A percentile compares a stretch with the other conserved stretches of the same genome.
Conservation (phyloP, 2,797 vertebrate species). For the Denticeps clupeoides region DNA sequence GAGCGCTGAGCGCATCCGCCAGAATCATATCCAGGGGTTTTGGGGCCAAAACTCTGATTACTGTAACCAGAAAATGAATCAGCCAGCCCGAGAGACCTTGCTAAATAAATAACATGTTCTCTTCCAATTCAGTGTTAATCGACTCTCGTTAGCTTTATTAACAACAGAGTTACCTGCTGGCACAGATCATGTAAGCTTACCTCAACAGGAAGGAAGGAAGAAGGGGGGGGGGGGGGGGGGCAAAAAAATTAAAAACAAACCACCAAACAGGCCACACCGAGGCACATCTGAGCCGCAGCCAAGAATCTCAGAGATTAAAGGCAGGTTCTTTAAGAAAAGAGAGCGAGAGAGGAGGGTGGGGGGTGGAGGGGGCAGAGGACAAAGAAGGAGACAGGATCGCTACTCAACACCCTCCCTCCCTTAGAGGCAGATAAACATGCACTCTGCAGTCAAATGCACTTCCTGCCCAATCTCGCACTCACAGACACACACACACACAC, state of each 20-base stretch:
- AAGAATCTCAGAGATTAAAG: slow-evolving; percentile 4
- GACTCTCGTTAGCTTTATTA: slow-evolving; percentile 5
- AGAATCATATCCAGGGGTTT: neutral
- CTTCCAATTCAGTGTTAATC: neutral
- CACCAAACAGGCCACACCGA: slow-evolving; percentile 3
- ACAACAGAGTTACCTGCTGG: slow-evolving; percentile 3
- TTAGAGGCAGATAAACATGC: slow-evolving; percentile 43
- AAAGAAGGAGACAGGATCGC: neutral
- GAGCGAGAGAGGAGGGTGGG: neutral
- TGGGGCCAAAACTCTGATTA: neutral
- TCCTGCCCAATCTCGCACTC: too few species aligned
- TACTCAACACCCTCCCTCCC: slow-evolving; percentile 11
- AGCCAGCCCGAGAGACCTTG: neutral
- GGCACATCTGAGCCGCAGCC: neutral
- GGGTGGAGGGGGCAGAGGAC: neutral
- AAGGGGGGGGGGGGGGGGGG: neutral
- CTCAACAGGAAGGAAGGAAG: too few species aligned
- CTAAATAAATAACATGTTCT: neutral
- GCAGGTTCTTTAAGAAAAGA: neutral
- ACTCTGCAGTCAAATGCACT: slow-evolving; percentile 43
- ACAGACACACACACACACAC: too few species aligned
- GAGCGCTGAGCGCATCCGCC: neutral
- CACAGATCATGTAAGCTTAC: too few species aligned
- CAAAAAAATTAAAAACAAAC: slow-evolving; percentile 1
- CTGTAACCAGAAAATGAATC: neutral